Conservation (phyloP, 2,888 invertebrate genomes). For the Stenichneumon culpator region DNA sequence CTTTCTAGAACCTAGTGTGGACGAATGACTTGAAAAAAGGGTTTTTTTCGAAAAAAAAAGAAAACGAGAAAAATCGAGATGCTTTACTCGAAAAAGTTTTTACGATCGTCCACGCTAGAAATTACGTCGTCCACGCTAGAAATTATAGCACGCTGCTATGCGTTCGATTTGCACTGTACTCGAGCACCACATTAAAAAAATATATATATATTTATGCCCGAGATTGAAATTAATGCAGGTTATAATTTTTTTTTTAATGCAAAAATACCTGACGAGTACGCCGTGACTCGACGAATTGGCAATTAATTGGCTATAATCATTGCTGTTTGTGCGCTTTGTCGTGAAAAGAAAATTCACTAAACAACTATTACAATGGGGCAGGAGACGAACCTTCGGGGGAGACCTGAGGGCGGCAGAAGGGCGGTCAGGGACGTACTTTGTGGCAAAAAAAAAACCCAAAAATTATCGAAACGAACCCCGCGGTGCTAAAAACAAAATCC, state of each 20-base stretch:
- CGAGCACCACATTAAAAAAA: slow-evolving; percentile 20
- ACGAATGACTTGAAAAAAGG: slow-evolving; percentile 22
- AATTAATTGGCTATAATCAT: slow-evolving; percentile 45
- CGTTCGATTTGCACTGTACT: slow-evolving; percentile 66
- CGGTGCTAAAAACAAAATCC: slow-evolving; percentile 32
- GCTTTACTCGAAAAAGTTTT: not conserved
- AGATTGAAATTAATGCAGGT: not conserved
- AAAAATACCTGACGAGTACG: slow-evolving; percentile 12
- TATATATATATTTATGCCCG: not conserved
- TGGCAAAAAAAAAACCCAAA: slow-evolving; percentile 78
- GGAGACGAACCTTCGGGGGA: slow-evolving; percentile 79
- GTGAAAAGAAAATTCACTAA: not conserved
- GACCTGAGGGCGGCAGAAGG: slow-evolving; percentile 83
- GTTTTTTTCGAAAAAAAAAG: not conserved
- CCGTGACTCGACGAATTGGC: slow-evolving; percentile 44
- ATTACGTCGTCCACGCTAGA: slow-evolving; percentile 51
- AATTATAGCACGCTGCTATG: slow-evolving; percentile 68
- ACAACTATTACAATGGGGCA: slow-evolving; percentile 74
- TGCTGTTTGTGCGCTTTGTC: slow-evolving; percentile 53
- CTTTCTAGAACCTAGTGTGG: slow-evolving; percentile 64
- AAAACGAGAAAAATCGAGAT: not conserved
- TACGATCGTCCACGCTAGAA: no score
- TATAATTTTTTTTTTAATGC: not conserved
- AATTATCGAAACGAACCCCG: slow-evolving; percentile 22
- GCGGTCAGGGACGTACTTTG: slow-evolving; percentile 84